phyloP scores from a whole-genome alignment of 1,140 invertebrate species.

The Drosophila pectinifera region DNA sequence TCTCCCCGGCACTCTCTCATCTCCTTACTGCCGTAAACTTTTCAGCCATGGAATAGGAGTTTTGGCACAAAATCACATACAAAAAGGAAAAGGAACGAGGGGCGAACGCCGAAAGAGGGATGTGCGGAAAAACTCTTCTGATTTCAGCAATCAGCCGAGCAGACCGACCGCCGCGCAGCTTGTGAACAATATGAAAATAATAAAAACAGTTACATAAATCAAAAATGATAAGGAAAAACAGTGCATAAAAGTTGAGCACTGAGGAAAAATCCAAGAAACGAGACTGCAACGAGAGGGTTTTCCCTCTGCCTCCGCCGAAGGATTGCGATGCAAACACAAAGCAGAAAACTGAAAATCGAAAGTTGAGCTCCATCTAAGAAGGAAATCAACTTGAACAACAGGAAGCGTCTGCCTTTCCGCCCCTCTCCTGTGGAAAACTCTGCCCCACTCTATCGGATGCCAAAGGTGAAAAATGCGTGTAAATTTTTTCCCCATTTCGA shows the following conservation, averaged over 20 bases:
- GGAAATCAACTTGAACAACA: slow-evolving; percentile 78
- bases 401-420: slow-evolving; percentile 49
- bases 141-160: slow-evolving; percentile 66
- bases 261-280: slow-evolving; percentile 52
- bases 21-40: slow-evolving; percentile 60
- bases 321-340: slow-evolving; percentile 44
- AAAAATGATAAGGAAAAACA: slow-evolving; percentile 80
- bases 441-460: slow-evolving; percentile 5
- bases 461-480: slow-evolving; percentile 65
- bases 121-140: slow-evolving; percentile 71
- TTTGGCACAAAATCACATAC: slow-evolving; percentile 68
- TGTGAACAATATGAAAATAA: slow-evolving; percentile 81
- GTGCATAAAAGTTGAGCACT: slow-evolving; percentile 69
- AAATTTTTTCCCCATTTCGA: slow-evolving; percentile 55
- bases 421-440: slow-evolving; percentile 7
- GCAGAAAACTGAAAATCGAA: slow-evolving; percentile 65
- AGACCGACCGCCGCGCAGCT: slow-evolving; percentile 18
- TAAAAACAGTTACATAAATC: slow-evolving; percentile 84
- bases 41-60: slow-evolving; percentile 71
- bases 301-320: background rate
- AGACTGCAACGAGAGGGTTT: slow-evolving; percentile 32
- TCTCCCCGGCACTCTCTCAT: slow-evolving; percentile 8
- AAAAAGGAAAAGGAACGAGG: slow-evolving; percentile 24
- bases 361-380: slow-evolving; percentile 62
- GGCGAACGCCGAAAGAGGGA: slow-evolving; percentile 5